These are phyloP conservation scores for Zosterops hypoxanthus DNA, from an alignment of 2,113 vertebrate species.

Conservation along the genomic window DNA sequence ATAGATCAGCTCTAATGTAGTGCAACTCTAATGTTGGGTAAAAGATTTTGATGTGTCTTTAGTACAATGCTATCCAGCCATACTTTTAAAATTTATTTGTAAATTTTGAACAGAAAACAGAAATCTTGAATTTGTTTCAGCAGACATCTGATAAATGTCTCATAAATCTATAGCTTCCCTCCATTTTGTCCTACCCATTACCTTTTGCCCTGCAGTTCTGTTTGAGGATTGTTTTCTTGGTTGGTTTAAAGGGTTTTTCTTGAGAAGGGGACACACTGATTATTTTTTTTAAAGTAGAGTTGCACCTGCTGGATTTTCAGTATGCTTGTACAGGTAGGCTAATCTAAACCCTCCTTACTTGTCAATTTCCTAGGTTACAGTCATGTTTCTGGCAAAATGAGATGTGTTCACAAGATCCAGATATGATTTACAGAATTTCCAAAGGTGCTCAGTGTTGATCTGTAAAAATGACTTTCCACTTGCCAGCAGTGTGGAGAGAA, in stretches of 20 bases:
- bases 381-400: not conserved
- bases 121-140: not conserved
- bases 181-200: not conserved
- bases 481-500: not conserved
- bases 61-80: not conserved
- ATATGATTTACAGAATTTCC: not conserved
- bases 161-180: not conserved
- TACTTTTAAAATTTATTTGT: not conserved
- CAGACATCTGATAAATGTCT: not conserved
- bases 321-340: not conserved
- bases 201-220: not conserved
- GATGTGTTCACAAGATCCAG: not conserved
- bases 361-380: not conserved
- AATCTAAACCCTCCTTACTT: not conserved
- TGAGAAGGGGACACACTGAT: not conserved
- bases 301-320: not conserved
- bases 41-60: not conserved
- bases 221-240: not conserved
- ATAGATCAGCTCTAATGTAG: not conserved
- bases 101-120: not conserved
- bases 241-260: not conserved
- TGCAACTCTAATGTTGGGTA: not conserved
- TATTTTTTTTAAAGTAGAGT: not conserved
- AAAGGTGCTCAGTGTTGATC: not conserved
- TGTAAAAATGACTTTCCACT: not conserved